A percentile compares a stretch with the other conserved stretches of the same genome.
phyloP scores from a whole-genome alignment of 2,888 invertebrate genomes.

The Caenorhabditis becei region DNA sequence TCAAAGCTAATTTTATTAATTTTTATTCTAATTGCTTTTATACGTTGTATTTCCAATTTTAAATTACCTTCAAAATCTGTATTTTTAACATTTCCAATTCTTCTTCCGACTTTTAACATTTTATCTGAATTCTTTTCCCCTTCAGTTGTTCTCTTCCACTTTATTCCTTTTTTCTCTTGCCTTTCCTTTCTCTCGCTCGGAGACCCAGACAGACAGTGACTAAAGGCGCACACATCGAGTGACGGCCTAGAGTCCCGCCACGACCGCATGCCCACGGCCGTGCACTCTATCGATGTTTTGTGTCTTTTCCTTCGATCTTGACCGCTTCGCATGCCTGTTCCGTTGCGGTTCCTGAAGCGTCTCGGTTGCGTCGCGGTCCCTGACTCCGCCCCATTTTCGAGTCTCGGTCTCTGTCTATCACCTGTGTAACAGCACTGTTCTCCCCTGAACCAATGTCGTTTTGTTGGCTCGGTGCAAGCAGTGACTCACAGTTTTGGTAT shows the following conservation, averaged over 20 bases:
- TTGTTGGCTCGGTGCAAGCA: conserved; percentile 1
- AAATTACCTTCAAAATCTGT: too few species aligned
- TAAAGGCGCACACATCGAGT: too few species aligned
- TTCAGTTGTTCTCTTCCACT: too few species aligned
- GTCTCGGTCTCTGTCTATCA: conserved; percentile 54
- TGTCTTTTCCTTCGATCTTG: conserved; percentile 45
- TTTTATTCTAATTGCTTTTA: neutral
- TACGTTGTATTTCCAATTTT: too few species aligned
- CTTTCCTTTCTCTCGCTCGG: neutral
- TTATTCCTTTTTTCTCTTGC: neutral
- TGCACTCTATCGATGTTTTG: conserved; percentile 51
- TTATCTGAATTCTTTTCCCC: neutral
- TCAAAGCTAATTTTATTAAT: neutral
- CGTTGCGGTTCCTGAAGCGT: conserved; percentile 64
- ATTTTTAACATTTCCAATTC: too few species aligned
- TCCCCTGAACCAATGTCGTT: neutral
- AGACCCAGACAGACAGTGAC: too few species aligned
- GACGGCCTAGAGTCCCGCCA: conserved; percentile 33
- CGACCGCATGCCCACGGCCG: conserved; percentile 9
- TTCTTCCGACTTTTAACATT: neutral
- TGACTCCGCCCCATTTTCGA: conserved; percentile 41
- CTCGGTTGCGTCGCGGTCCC: conserved; percentile 62
- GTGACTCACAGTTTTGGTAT: conserved; percentile 23
- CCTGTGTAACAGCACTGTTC: conserved; percentile 30
- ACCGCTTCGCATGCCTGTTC: conserved; percentile 64